Conservation (phyloP, 2,797 vertebrate species). For the Prionace glauca region DNA sequence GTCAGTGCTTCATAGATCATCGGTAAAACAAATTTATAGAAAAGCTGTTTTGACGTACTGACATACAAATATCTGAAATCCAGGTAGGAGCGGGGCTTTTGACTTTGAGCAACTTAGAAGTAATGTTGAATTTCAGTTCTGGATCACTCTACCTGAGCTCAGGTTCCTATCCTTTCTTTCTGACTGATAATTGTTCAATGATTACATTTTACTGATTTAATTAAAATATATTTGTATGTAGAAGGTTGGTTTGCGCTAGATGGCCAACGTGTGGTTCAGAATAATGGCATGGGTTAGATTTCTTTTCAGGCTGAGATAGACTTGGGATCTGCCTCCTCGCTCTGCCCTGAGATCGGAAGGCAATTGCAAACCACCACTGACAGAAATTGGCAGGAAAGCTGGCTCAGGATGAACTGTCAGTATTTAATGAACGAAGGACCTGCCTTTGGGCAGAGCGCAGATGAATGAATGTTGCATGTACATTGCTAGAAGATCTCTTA, state of each 20-base stretch:
- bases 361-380: neutral
- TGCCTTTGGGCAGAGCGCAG: neutral
- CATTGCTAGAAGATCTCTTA: neutral
- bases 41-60: neutral
- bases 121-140: neutral
- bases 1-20: neutral
- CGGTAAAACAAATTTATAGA: neutral
- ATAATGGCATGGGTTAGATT: neutral
- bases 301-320: neutral
- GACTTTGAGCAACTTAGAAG: neutral
- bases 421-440: neutral
- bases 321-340: neutral
- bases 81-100: neutral
- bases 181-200: neutral
- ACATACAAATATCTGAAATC: neutral
- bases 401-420: neutral
- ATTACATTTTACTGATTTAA: neutral
- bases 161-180: neutral
- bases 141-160: no score
- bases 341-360: neutral
- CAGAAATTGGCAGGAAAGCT: no score
- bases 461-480: neutral
- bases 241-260: no score
- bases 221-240: neutral
- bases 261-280: neutral